Base-by-base conservation (phyloP, 2,113 vertebrate genomes). In the Myotis davidii region DNA sequence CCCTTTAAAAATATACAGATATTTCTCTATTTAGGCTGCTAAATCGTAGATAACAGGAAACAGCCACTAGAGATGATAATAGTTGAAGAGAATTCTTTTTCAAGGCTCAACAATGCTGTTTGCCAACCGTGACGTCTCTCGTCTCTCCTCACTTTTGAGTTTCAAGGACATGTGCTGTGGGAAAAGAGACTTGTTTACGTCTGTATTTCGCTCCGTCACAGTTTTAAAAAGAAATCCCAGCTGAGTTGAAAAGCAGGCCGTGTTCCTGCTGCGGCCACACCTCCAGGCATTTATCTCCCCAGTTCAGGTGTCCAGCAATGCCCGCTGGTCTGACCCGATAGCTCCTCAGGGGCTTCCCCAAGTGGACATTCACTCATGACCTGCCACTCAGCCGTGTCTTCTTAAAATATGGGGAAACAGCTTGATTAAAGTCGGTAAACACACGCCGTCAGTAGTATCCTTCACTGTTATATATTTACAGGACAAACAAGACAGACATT, bases 11-110 rank as follows among this genome's bases (percentile, higher is more conserved):
- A 81, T 45, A n/a, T 23, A 50, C 32, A 9, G 50, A 76, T 27
- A 32, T 4, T 73, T 91, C 39, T 91, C 16, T 93, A 18, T 88
- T 65, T 92, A 72, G 56, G 65, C 6, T n/a, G 39, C 42, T 54
- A 4, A 74, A n/a, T 77, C 76, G 29, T 59, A 88, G 48, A 29
- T 94, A 48, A 25, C 10, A 6, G 67, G 45, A 61, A 65, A n/a
- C 8, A 82, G 52, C 54, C 29, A 48, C 25, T 81, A n/a, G 37
- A 73, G 29, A 48, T 21, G 17, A 27, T 82, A 50, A 37, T 48
- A 39, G 54, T 67, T 92, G 76, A 27, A 92, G 7, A 50, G 39
- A 54, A 34, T 76, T 76, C 61, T 93, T 93, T 93, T 76, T 72
- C 73, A 73, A 94, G 94, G 29, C 37, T 82, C 45, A 77, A 48